These are phyloP conservation scores for Diadophis punctatus DNA, from an alignment of 2,113 vertebrate genomes.

Conservation along the genomic window DNA sequence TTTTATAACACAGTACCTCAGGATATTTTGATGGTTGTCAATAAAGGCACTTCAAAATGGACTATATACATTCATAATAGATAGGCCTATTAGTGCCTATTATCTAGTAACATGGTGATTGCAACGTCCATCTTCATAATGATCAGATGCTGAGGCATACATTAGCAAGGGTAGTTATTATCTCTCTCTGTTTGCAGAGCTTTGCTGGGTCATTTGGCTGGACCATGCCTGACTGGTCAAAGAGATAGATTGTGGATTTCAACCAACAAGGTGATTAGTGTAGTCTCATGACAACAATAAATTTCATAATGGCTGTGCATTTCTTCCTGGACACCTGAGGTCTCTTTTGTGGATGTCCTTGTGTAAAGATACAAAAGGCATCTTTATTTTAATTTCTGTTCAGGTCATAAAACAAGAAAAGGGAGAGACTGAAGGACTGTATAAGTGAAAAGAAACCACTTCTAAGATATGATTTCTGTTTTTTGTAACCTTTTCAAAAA, in stretches of 20 bases:
- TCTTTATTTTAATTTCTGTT: neutral
- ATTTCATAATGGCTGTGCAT: neutral
- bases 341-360: neutral
- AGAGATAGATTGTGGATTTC: neutral
- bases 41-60: neutral
- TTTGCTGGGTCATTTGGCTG: neutral
- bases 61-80: neutral
- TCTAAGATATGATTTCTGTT: conserved; percentile 6
- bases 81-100: neutral
- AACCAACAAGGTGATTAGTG: neutral
- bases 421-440: neutral
- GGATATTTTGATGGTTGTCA: neutral
- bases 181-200: neutral
- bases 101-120: neutral
- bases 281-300: neutral
- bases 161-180: neutral
- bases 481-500: neutral
- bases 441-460: neutral
- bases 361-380: neutral
- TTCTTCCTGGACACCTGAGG: neutral
- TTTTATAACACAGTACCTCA: neutral
- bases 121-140: neutral
- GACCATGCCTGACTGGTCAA: neutral
- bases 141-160: neutral
- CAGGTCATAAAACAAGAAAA: neutral